phyloP scores from a whole-genome alignment of 1,140 invertebrate genomes.

The Heliconius melpomene region DNA sequence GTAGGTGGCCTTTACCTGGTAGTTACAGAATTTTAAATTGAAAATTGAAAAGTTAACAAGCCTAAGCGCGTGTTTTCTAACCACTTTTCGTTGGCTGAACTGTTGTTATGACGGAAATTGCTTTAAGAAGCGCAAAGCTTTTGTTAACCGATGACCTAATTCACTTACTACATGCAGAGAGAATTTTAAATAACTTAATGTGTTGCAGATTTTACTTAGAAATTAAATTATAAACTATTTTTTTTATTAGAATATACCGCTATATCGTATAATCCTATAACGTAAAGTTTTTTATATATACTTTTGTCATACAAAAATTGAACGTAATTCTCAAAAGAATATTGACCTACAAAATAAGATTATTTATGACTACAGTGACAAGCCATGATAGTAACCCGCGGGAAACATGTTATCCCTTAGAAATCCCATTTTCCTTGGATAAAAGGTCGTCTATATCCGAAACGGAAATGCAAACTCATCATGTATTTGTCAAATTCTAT shows the following conservation, averaged over 20 bases:
- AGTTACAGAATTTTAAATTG: constrained; percentile 3
- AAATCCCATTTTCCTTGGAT: not conserved
- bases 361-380: constrained; percentile 6
- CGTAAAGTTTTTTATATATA: not conserved
- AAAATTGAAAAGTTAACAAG: constrained; percentile 46
- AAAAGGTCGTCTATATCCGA: constrained; percentile 4
- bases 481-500: not conserved
- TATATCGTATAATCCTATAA: no score
- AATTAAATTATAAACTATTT: not conserved
- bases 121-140: constrained; percentile 19
- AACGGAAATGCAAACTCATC: constrained; percentile 5
- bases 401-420: not conserved
- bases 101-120: constrained; percentile 34
- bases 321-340: not conserved
- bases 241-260: no score
- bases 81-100: constrained; percentile 31
- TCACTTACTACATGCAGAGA: not conserved
- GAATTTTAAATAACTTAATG: not conserved
- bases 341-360: not conserved
- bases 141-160: constrained; percentile 21
- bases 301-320: not conserved
- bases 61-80: constrained; percentile 30
- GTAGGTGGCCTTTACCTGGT: not conserved
- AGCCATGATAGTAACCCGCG: not conserved
- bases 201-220: not conserved